Base-by-base conservation (phyloP, 2,888 invertebrate species). In the Ischnus inquisitorius region DNA sequence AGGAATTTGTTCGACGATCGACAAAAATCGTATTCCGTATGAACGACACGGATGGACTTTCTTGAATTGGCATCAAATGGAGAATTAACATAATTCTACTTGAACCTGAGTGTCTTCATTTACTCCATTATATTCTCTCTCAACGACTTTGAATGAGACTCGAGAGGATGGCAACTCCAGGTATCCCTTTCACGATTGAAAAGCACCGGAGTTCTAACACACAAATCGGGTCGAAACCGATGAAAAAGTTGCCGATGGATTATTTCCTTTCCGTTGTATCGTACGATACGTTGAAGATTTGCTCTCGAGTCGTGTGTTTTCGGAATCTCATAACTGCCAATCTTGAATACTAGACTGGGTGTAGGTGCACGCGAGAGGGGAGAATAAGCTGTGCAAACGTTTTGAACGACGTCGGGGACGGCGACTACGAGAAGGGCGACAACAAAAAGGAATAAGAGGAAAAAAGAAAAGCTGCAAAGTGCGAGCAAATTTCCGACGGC, bases 401-500 rank as follows among this genome's bases (percentile, higher is more conserved):
- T 19, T 43, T 72, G 51, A 62, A 62, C 10, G 57, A 48, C 39
- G 25, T 62, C 51, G 51, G 41, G 28, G 51, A 41, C 77, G 77
- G 12, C 28, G 41, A 65, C 16, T 8, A n/a, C n/a, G 28, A 54
- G 39, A 41, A 41, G 48, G 19, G 39, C 25, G 14, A 25, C 12
- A 51, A n/a, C 74, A 62, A 46, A 60, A 28, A 57, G 28, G n/a
- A 39, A 43, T 34, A 57, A 25, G 39, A 39, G 4, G 16, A n/a
- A 2, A 48, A 34, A 28, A 68, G 22, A 51, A 65, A 65, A 68
- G 68, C 77, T 84, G 64, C 74, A 74, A 81, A 69, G 84, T 84
- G 80, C 54, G 68, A 78, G 80, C 74, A 81, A 84, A 84, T 84
- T 84, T 80, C 64, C 77, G 80, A 78, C 78, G 64, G 75, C 75